Evolutionary conservation across 2,113 vertebrate genomes (phyloP).

Genomic region (Andinoacara biseriatus): DNA sequence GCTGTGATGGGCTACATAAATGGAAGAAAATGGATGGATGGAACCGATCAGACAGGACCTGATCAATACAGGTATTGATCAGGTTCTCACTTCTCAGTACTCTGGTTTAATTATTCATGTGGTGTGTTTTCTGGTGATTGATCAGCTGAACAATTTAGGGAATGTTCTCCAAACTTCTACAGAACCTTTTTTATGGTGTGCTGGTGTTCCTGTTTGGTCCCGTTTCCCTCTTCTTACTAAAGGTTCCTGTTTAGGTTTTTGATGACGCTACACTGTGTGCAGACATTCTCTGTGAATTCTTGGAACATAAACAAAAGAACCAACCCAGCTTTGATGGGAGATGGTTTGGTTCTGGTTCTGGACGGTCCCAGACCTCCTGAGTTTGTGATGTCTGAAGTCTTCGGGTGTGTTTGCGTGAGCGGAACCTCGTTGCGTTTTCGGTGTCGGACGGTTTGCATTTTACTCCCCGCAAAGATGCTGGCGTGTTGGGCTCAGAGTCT

Average conservation of each 20-base stretch:
- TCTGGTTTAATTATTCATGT: neutral
- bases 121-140: neutral
- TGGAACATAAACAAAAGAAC: neutral
- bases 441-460: neutral
- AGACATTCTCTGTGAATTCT: neutral
- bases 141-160: neutral
- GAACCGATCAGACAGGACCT: neutral
- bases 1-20: too few relatives aligned
- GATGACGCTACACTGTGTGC: too few relatives aligned
- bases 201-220: neutral
- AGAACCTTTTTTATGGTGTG: neutral
- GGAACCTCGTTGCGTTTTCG: too few relatives aligned
- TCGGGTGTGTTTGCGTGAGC: too few relatives aligned
- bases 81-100: too few relatives aligned
- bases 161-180: neutral
- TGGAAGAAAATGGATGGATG: neutral
- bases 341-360: neutral
- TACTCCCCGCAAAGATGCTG: neutral
- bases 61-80: too few relatives aligned
- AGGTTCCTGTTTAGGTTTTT: neutral
- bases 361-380: rapidly evolving
- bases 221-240: neutral
- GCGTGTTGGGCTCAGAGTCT: neutral
- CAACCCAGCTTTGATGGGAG: neutral
- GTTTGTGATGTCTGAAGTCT: rapidly evolving